Percentiles rank a stretch among this genome's conserved stretches.
Conservation (phyloP, 2,113 vertebrate genomes). For the Numenius arquata region DNA sequence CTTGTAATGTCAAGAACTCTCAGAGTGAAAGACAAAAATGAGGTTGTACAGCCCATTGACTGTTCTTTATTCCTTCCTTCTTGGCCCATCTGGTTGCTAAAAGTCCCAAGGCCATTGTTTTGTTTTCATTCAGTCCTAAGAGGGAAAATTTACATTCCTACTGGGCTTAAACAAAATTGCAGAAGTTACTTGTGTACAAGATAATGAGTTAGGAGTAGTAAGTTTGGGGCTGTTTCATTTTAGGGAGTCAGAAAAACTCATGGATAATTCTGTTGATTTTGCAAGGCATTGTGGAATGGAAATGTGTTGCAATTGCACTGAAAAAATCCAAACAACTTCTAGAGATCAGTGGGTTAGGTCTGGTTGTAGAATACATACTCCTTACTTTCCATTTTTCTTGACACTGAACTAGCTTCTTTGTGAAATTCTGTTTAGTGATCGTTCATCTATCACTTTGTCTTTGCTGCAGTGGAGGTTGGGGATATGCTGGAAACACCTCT, state of each 20-base stretch:
- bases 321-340: neutral
- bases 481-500: neutral
- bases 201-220: neutral
- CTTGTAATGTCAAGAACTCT: neutral
- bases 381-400: neutral
- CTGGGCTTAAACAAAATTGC: neutral
- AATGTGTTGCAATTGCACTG: neutral
- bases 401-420: neutral
- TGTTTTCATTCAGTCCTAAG: neutral
- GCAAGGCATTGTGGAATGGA: neutral
- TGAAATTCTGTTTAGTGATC: neutral
- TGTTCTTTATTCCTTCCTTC: neutral
- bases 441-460: neutral
- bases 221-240: neutral
- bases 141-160: neutral
- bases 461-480: neutral
- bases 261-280: neutral
- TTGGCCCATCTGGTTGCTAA: neutral
- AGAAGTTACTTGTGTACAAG: neutral
- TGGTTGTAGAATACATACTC: neutral
- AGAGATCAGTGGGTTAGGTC: neutral
- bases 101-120: neutral
- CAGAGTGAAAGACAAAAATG: neutral
- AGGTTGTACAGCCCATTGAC: neutral
- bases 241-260: neutral